Base-by-base conservation (phyloP, 1,140 invertebrate species). In the Branchinecta lynchi region DNA sequence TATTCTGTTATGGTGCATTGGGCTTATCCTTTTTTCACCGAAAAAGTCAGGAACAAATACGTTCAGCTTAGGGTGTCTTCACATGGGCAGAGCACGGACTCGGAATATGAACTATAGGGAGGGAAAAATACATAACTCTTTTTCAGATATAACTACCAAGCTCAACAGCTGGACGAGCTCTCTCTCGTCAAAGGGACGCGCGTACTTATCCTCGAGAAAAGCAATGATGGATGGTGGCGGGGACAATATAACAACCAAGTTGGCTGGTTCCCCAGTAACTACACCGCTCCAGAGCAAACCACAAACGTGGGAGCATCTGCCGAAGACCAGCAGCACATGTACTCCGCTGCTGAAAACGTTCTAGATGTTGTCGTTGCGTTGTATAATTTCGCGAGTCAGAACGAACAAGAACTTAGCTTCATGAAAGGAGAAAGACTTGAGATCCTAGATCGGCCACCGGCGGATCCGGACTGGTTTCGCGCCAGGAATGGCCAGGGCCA, bases 161-260 rank as follows among this genome's bases (percentile, higher is more conserved):
- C 95, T 44, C 92, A 97, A 80, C 93, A 98, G 80, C 84, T 91
- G 3, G 97, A 99, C 77, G 97, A 99, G 79, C 80, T 99, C 8
- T 89, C 93, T 2, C 82, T 99, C 65, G 87, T 89, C 51, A 92
- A 92, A 81, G 94, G 94, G 70, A 90, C 89, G 44, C 81, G 90
- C 74, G 93, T 99, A 70, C 82, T 93, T 70, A 98, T 99, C 72
- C 81, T 99, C 70, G 96, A 99, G 80, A 98, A 99, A 80, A 96
- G 93, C 73, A 96, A 93, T 73, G 97, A 99, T 83, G 97, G 96
- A 44, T 99, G 96, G 96, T 99, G 96, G 96, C 86, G 94, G 76
- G 96, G 96, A 44, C 90, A 93, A 81, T 91, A 86, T 79, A 87
- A 83, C 76, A 87, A 82, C 75, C 68, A 68, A 74, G 86, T 86